phyloP scores from a whole-genome alignment of 2,888 invertebrate species.

The Heliconius aoede region DNA sequence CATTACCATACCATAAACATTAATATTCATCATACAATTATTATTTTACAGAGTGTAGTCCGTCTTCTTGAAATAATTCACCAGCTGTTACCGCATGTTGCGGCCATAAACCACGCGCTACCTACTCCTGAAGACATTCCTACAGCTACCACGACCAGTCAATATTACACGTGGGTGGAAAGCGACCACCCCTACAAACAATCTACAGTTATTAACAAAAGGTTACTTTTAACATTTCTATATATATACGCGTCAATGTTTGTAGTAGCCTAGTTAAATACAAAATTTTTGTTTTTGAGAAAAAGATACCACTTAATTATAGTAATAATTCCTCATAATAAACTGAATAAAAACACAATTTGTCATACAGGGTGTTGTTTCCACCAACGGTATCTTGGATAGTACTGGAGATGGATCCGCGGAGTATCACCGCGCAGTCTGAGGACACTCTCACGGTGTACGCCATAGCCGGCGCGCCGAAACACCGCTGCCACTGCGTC shows the following conservation, averaged over 20 bases:
- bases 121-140: conserved; percentile 62
- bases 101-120: conserved; percentile 90
- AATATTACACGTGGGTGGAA: conserved; percentile 95
- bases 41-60: conserved; percentile 87
- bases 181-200: conserved; percentile 98
- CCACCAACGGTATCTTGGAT: conserved; percentile 95
- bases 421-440: conserved; percentile 95
- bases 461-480: conserved; percentile 71
- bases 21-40: background rate
- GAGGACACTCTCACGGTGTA: conserved; percentile 93
- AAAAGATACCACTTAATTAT: background rate
- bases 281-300: background rate
- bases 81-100: conserved; percentile 94
- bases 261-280: background rate
- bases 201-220: conserved; percentile 92
- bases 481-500: conserved; percentile 67
- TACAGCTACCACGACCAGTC: conserved; percentile 87
- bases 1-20: too few relatives aligned
- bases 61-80: conserved; percentile 93
- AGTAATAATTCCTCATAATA: background rate
- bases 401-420: conserved; percentile 95
- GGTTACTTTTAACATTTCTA: conserved; percentile 73
- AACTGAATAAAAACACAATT: background rate
- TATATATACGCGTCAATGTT: background rate
- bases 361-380: conserved; percentile 88